Base-by-base conservation (phyloP, 2,888 invertebrate genomes). In the Cheilosia vernalis region DNA sequence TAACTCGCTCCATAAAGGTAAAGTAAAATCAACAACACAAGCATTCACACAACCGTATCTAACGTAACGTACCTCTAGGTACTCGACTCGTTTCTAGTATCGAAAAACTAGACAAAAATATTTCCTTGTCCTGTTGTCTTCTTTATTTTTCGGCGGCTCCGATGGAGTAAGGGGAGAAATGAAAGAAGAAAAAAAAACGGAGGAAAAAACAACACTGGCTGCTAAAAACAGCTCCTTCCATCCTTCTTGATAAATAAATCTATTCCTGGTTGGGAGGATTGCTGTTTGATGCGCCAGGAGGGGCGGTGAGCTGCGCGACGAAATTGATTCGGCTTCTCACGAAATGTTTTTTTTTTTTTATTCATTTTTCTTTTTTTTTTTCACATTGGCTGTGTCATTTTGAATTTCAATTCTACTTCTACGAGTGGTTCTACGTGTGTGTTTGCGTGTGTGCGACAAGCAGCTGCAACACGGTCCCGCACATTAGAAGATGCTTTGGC, bases 101-200 rank as follows among this genome's bases (percentile, higher is more conserved):
- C 64, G 63, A 53, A 44, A 63, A 70, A 78, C 70, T 78, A 78
- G 78, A 78, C 78, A 58, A 78, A 78, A 70, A 78, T 64, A 64
- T 70, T 70, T 78, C 53, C 56, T 69, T 19, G 53, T 63, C 44
- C 37, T 21, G 27, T 24, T 49, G 51, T 53, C 37, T 44, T 72
- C 24, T 44, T 42, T 24, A 30, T 24, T 33, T 37, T 27, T 30
- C 15, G 53, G 27, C 13, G 13, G 37, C 10, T 33, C 24, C n/a
- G 27, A 19, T 61, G 42, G 17, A 60, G 19, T 30, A 44, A 55
- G 30, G 33, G 60, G 19, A 15, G 17, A 61, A 7, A 61, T 21
- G 27, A 33, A 13, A 4, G 27, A 33, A 13, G 4, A 19, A 27
- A 30, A 0, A 30, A 30, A 72, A 6, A 51, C 13, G 19, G 24